Percentiles rank a stretch among this genome's conserved stretches.
These are phyloP conservation scores for Bos javanicus DNA, from an alignment of 2,113 vertebrate genomes.

Conservation along the genomic window DNA sequence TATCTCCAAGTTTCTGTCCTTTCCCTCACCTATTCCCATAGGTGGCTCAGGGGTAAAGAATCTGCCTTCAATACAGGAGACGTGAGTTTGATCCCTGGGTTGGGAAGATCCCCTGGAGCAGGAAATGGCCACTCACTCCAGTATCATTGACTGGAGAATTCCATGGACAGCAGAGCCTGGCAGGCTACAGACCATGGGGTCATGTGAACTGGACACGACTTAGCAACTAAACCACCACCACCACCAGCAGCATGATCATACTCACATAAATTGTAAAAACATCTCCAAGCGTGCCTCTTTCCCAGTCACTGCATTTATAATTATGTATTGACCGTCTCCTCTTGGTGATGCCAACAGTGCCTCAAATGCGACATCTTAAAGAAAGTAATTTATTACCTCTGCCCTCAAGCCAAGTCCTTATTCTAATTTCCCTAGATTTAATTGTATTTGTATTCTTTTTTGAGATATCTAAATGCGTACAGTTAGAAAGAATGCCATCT, in stretches of 20 bases:
- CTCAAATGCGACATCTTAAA: not conserved
- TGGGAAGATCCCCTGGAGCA: not conserved
- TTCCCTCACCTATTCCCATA: not conserved
- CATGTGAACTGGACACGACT: not conserved
- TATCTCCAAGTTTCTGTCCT: not conserved
- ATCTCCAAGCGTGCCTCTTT: not conserved
- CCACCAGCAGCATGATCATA: too few relatives aligned
- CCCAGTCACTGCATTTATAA: not conserved
- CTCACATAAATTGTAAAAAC: not conserved
- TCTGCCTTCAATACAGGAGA: not conserved
- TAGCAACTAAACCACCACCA: not conserved
- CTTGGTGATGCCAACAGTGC: not conserved
- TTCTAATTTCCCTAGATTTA: not conserved
- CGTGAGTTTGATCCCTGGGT: not conserved
- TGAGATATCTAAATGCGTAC: not conserved
- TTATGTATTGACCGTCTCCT: not conserved
- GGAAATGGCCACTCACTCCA: not conserved
- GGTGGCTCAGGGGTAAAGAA: not conserved
- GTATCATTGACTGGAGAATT: not conserved
- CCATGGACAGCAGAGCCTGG: not conserved
- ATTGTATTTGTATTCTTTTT: not conserved
- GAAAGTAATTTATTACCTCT: not conserved
- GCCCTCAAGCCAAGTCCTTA: not conserved
- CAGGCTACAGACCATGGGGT: not conserved
- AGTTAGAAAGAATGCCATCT: not conserved